A percentile compares a stretch with the other conserved stretches of the same genome.
These are phyloP conservation scores for Sandelia bainsii DNA, from an alignment of 2,797 vertebrate genomes.

Conservation along the genomic window DNA sequence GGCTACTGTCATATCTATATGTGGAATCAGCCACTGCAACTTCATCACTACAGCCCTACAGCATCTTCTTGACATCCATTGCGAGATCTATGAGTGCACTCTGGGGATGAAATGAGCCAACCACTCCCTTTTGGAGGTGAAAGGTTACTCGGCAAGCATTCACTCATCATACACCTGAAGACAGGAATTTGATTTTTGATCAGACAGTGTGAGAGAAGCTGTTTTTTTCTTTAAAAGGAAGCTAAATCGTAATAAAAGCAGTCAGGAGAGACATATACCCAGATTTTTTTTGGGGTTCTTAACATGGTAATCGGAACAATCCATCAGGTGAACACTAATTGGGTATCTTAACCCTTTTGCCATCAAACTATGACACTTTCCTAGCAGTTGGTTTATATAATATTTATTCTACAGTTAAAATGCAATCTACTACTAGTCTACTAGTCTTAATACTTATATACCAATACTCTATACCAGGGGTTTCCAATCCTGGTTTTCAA, in stretches of 20 bases:
- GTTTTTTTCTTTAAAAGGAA: no score
- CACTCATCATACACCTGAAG: conserved; percentile 46
- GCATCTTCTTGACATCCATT: conserved; percentile 55
- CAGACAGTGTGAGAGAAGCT: not conserved
- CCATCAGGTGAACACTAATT: not conserved
- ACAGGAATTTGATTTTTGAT: conserved; percentile 43
- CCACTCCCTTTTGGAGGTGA: conserved; percentile 85
- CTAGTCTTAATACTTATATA: no score
- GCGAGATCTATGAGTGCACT: conserved; percentile 76
- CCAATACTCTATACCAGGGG: no score
- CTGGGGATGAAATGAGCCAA: conserved; percentile 82
- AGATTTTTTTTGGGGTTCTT: not conserved
- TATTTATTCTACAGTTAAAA: not conserved
- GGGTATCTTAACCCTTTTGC: not conserved
- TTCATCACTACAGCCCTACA: conserved; percentile 63
- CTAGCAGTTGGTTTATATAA: not conserved
- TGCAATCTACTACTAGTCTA: no score
- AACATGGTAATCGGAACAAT: not conserved
- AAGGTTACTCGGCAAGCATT: conserved; percentile 65
- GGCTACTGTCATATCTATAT: conserved; percentile 69
- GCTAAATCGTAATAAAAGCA: not conserved
- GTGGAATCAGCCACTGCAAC: conserved; percentile 82
- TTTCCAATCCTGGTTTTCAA: no score
- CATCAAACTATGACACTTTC: no score
- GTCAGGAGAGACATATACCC: no score